Evolutionary conservation across 64 coral and sea anemone genomes (phyloP).

Genomic region (Dendrophyllia cribrosa): DNA sequence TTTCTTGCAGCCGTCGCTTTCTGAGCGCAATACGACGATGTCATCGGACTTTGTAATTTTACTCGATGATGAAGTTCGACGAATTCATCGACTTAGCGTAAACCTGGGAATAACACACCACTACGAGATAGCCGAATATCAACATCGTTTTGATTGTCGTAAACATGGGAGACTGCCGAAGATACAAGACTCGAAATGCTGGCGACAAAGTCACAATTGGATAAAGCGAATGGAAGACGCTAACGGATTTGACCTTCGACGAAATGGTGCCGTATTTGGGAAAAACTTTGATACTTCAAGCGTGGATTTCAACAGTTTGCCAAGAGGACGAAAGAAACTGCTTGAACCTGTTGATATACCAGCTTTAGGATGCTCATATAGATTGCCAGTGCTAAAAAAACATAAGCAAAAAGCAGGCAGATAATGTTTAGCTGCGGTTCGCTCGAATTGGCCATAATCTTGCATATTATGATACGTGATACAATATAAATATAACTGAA

Average conservation of each 20-base stretch:
- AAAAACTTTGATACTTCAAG: not conserved
- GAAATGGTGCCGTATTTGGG: not conserved
- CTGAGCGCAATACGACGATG: not conserved
- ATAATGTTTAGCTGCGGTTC: too few relatives aligned
- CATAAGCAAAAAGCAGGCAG: not conserved
- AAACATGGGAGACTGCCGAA: slow-evolving; percentile 1
- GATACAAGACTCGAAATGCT: slow-evolving; percentile 16
- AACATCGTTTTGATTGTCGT: slow-evolving; percentile 18
- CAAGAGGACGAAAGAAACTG: slow-evolving; percentile 13
- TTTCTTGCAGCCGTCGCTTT: slow-evolving; percentile 6
- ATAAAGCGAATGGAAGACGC: slow-evolving; percentile 45
- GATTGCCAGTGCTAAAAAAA: slow-evolving; percentile 46
- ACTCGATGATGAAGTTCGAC: slow-evolving; percentile 14
- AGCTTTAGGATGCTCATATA: slow-evolving; percentile 56
- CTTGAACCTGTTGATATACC: slow-evolving; percentile 47
- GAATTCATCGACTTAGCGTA: slow-evolving; percentile 36
- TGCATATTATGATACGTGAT: too few relatives aligned
- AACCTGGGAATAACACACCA: slow-evolving; percentile 43
- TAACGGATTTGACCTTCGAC: not conserved
- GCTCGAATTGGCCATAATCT: too few relatives aligned
- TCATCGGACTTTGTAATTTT: slow-evolving; percentile 13
- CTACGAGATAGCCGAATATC: slow-evolving; percentile 19
- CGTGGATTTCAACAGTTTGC: slow-evolving; percentile 16
- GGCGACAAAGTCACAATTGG: slow-evolving; percentile 72
- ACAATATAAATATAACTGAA: too few relatives aligned